phyloP scores from a whole-genome alignment of 2,888 invertebrate genomes.

The Ichneumon xanthorius region DNA sequence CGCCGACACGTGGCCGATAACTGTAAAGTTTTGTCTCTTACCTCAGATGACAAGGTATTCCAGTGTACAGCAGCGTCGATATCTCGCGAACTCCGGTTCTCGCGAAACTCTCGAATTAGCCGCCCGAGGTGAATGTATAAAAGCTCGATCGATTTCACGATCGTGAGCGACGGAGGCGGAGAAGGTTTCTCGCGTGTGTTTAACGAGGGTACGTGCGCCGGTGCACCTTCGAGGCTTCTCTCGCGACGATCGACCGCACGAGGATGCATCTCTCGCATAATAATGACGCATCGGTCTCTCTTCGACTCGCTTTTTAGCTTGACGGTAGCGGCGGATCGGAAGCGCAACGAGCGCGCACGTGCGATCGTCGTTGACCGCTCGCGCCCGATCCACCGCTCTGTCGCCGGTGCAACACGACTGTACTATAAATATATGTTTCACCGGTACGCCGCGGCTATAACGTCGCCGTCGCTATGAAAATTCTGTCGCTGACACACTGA shows the following conservation, averaged over 20 bases:
- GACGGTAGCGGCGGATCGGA: constrained; percentile 54
- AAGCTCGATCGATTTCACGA: constrained; percentile 54
- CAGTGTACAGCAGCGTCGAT: neutral
- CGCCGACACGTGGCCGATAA: neutral
- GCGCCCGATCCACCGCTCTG: constrained; percentile 51
- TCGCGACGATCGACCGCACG: constrained; percentile 63
- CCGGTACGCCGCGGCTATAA: constrained; percentile 13
- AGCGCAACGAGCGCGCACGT: constrained; percentile 67
- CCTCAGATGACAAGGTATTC: neutral
- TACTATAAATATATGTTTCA: neutral
- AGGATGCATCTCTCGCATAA: constrained; percentile 67
- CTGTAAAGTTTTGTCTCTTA: neutral
- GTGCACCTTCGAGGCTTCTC: constrained; percentile 42
- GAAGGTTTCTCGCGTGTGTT: constrained; percentile 57
- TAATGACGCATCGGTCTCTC: constrained; percentile 61
- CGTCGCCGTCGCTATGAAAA: constrained; percentile 23
- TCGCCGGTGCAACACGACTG: neutral
- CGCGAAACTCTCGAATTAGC: constrained; percentile 34
- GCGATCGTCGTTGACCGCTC: constrained; percentile 67
- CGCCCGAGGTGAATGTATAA: constrained; percentile 31
- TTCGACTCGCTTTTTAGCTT: constrained; percentile 31
- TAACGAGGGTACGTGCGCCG: constrained; percentile 63
- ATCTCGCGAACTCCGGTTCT: constrained; percentile 1
- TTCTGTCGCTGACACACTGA: constrained; percentile 45
- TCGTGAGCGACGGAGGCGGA: constrained; percentile 36